Base-by-base conservation (phyloP, 2,113 vertebrate genomes). In the Spea multiplicata region DNA sequence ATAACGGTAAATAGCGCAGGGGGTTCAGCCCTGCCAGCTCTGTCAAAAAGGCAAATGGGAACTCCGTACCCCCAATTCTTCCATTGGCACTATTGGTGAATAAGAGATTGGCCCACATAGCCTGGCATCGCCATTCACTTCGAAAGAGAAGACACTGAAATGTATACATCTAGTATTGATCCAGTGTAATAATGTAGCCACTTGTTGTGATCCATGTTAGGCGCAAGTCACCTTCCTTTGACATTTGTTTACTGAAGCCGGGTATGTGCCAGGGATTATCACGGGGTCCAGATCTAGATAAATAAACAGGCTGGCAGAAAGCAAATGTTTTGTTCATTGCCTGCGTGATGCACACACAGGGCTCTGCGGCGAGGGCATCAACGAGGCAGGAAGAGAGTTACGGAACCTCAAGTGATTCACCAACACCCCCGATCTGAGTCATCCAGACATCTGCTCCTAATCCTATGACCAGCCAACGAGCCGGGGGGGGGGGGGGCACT, bases 351-450 rank as follows among this genome's bases (percentile, higher is more conserved):
- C 67, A 45, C 48, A 70, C 5, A 13, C 10, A 49, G 14, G 48
- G 10, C 3, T 17, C 14, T 71, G 30, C 49, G 61, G 69, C 13
- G 3, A 65, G 49, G n/a, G 57, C 57, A 47, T 71, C 68, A 62
- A 44, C 7, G n/a, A 71, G 45, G 68, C 67, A 65, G 76, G 76
- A 72, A 66, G 68, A 53, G 16, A 62, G 61, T 30, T 30, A 30
- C 30, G 62, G 50, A 9, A n/a, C 44, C n/a, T 17, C 14, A 10
- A 71, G 69, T 79, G 77, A 79, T 73, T 79, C 77, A 79, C 77
- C 46, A 55, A 62, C 77, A 73, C 70, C 61, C 62, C 52, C 71
- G 4, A 14, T 66, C 62, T 79, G 77, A 79, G 61, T 73, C 77
- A 79, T 65, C 4, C 44, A 57, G 50, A 66, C 77, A 79, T 79